Evolutionary conservation across 2,113 vertebrate species (phyloP).

Genomic region (Psittacus erithacus): DNA sequence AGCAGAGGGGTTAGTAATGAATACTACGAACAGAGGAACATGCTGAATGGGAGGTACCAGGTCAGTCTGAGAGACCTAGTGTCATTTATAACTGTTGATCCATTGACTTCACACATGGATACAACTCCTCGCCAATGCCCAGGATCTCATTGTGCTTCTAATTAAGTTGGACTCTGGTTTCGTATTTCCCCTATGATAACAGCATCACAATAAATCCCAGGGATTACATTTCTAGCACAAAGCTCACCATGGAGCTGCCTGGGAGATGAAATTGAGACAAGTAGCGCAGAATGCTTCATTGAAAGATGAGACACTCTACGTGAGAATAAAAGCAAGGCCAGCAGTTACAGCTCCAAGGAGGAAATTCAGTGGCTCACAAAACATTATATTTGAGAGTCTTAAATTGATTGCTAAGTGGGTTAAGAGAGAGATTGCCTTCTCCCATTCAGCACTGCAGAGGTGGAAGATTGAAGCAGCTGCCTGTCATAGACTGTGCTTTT

Average conservation of each 20-base stretch:
- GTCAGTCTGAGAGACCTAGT: not conserved
- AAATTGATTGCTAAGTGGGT: not conserved
- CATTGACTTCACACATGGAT: not conserved
- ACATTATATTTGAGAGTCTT: not conserved
- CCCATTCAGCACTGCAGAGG: not conserved
- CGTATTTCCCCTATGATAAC: not conserved
- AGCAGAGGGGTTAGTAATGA: not conserved
- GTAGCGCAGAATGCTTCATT: not conserved
- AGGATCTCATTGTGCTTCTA: not conserved
- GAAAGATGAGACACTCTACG: not conserved
- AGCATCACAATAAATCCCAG: not conserved
- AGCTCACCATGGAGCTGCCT: not conserved
- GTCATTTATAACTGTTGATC: not conserved
- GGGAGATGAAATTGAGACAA: not conserved
- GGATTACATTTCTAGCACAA: not conserved
- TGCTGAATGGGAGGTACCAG: fast-evolving
- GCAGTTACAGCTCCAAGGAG: not conserved
- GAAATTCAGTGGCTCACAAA: not conserved
- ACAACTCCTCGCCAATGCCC: not conserved
- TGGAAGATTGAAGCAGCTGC: not conserved
- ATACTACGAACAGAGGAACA: not conserved
- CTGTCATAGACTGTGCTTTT: not conserved
- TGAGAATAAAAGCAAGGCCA: slow-evolving; percentile 21
- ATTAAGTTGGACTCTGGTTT: not conserved
- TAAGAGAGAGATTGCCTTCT: not conserved